Evolutionary conservation across 2,797 vertebrate species (phyloP).

Genomic region (Neopelma chrysocephalum): DNA sequence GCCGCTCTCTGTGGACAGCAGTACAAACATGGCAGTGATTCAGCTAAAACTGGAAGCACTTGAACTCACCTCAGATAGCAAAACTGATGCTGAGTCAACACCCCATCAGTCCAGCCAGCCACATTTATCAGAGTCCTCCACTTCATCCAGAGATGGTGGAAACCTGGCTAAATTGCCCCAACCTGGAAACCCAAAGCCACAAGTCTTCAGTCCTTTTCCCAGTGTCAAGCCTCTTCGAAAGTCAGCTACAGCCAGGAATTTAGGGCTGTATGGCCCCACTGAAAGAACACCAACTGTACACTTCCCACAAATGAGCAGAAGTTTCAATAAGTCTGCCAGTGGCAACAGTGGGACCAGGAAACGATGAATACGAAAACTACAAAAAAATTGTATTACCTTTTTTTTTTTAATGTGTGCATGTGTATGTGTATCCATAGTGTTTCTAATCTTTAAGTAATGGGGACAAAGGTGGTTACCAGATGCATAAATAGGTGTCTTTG

Average conservation of each 20-base stretch:
- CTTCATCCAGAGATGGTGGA: conserved; percentile 65
- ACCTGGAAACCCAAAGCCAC: conserved; percentile 60
- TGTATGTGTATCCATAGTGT: background rate
- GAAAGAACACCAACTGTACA: conserved; percentile 90
- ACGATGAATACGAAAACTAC: conserved; percentile 64
- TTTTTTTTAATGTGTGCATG: background rate
- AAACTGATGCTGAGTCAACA: background rate
- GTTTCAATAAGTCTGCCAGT: conserved; percentile 76
- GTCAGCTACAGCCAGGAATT: conserved; percentile 90
- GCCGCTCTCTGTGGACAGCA: conserved; percentile 36
- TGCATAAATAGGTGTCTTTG: background rate
- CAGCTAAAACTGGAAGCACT: conserved; percentile 84
- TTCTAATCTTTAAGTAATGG: background rate
- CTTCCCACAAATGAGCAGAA: conserved; percentile 94
- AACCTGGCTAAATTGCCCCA: conserved; percentile 55
- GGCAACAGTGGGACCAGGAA: conserved; percentile 79
- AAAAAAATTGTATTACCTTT: background rate
- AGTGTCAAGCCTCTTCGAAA: conserved; percentile 91
- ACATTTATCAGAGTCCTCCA: conserved; percentile 65
- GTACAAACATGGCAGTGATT: conserved; percentile 69
- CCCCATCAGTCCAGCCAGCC: conserved; percentile 34
- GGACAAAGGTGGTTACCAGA: background rate
- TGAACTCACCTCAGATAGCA: conserved; percentile 74
- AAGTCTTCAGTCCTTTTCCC: conserved; percentile 92
- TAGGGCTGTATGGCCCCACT: conserved; percentile 94